These are phyloP conservation scores for Herminia tarsipennalis DNA, from an alignment of 2,888 invertebrate genomes.

Conservation along the genomic window DNA sequence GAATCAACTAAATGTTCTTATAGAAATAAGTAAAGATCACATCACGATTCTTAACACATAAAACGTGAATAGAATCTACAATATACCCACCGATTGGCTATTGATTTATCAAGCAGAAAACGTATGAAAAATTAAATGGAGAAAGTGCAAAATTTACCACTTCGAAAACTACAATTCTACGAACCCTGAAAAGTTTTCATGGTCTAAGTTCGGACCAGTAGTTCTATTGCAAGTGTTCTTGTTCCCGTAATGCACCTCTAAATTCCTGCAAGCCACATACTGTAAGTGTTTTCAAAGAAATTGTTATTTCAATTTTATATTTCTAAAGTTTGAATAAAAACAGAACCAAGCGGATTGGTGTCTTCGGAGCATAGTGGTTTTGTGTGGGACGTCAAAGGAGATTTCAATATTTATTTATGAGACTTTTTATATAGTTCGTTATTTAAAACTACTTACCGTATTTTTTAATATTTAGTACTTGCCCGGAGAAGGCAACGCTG, in stretches of 20 bases:
- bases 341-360: slow-evolving; percentile 6
- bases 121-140: slow-evolving; percentile 30
- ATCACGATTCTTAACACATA: no score
- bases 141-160: slow-evolving; percentile 9
- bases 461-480: no score
- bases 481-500: no score
- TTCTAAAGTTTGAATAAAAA: slow-evolving; percentile 24
- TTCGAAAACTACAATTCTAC: slow-evolving; percentile 43
- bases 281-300: slow-evolving; percentile 24
- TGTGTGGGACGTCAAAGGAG: slow-evolving; percentile 1
- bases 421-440: background rate
- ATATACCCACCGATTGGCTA: no score
- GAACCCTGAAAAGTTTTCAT: slow-evolving; percentile 69
- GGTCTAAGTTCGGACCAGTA: slow-evolving; percentile 56
- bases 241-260: slow-evolving; percentile 33
- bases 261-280: slow-evolving; percentile 30
- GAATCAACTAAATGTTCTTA: slow-evolving; percentile 4
- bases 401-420: slow-evolving; percentile 13
- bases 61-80: no score
- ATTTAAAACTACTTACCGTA: background rate
- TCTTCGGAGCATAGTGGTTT: slow-evolving; percentile 3
- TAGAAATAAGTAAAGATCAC: slow-evolving; percentile 17
- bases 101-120: background rate
- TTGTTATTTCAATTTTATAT: slow-evolving; percentile 24
- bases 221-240: slow-evolving; percentile 44